phyloP scores from a whole-genome alignment of 53 echinoderm and acorn worm genomes.

The Paelopatides confundens region DNA sequence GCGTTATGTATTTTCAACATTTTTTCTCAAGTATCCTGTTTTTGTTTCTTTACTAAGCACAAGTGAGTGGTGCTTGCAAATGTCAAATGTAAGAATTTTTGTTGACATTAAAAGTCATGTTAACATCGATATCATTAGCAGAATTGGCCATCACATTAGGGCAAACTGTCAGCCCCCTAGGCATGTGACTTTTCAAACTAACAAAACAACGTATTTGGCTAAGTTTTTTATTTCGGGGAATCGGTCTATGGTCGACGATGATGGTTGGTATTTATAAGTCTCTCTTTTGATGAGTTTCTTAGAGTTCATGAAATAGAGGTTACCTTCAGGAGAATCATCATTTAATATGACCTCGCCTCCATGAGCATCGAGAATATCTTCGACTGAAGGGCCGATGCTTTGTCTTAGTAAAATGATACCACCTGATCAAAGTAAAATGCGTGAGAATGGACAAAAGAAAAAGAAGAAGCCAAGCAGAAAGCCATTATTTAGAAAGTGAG shows the following conservation, averaged over 20 bases:
- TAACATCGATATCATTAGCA: too few relatives aligned
- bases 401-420: conserved; percentile 69
- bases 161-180: too few relatives aligned
- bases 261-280: neutral
- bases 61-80: too few relatives aligned
- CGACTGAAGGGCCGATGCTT: conserved; percentile 68
- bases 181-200: too few relatives aligned
- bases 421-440: neutral
- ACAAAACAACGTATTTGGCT: too few relatives aligned
- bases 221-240: too few relatives aligned
- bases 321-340: conserved; percentile 82
- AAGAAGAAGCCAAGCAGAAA: neutral
- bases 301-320: neutral
- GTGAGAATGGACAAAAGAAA: neutral
- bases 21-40: too few relatives aligned
- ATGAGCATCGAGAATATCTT: conserved; percentile 85
- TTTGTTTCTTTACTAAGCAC: too few relatives aligned
- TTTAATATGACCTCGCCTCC: conserved; percentile 67
- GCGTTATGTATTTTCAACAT: too few relatives aligned
- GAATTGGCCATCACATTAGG: too few relatives aligned
- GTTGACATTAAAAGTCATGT: too few relatives aligned
- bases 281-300: neutral
- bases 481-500: neutral
- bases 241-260: neutral
- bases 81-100: too few relatives aligned